Evolutionary conservation across 2,888 invertebrate species (phyloP).

Genomic region (Halocaridina rubra): DNA sequence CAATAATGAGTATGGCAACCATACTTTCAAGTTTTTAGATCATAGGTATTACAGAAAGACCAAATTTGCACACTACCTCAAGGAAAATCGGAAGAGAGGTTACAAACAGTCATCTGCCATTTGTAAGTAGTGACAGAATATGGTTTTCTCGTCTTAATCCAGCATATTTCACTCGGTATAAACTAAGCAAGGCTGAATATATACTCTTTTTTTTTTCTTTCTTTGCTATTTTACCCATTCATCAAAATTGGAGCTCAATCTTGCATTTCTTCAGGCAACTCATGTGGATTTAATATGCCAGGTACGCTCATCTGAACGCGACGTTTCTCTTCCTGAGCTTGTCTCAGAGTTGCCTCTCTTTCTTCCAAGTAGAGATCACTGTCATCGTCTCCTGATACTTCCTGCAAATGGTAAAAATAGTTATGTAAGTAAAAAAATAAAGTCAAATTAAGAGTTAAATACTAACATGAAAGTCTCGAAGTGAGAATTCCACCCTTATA

Average conservation of each 20-base stretch:
- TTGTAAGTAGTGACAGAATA: no score
- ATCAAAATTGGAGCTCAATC: constrained; percentile 71
- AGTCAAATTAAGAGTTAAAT: no score
- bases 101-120: no score
- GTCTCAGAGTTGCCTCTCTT: constrained; percentile 86
- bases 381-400: constrained; percentile 98
- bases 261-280: constrained; percentile 95
- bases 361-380: constrained; percentile 97
- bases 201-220: neutral
- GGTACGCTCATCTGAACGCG: constrained; percentile 93
- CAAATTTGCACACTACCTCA: no score
- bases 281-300: constrained; percentile 95
- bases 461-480: no score
- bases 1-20: constrained; percentile 5
- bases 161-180: neutral
- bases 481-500: no score
- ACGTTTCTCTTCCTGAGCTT: constrained; percentile 94
- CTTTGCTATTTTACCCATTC: neutral
- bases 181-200: neutral
- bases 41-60: constrained; percentile 5
- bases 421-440: no score
- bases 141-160: no score
- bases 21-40: constrained; percentile 6
- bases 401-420: constrained; percentile 78
- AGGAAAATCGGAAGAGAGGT: no score